A percentile compares a stretch with the other conserved stretches of the same genome.
Conservation (phyloP, 2,113 vertebrate genomes). For the Chaetura pelagica region DNA sequence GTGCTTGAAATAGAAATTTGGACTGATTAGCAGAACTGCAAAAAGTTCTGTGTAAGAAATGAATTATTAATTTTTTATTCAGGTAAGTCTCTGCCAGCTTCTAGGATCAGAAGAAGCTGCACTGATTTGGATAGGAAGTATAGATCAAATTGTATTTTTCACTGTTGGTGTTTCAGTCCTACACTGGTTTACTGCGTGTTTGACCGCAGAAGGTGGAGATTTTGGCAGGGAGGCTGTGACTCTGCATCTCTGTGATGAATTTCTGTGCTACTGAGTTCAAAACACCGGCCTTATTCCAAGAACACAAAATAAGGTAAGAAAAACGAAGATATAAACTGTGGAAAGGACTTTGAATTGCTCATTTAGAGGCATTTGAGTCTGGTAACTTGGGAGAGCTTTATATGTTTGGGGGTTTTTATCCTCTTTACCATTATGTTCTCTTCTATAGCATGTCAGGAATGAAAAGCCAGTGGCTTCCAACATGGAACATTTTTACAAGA, state of each 20-base stretch:
- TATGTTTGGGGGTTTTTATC: background rate
- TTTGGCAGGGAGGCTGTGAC: background rate
- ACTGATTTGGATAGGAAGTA: background rate
- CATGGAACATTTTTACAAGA: background rate
- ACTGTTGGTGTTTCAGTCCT: background rate
- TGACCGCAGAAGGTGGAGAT: background rate
- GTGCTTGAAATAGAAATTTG: conserved; percentile 25
- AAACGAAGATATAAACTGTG: background rate
- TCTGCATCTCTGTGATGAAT: background rate
- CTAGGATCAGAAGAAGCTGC: background rate
- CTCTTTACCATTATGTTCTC: background rate
- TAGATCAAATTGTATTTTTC: background rate
- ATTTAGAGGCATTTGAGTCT: background rate
- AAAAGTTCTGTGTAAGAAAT: background rate
- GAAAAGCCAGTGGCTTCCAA: background rate
- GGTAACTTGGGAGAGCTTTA: background rate
- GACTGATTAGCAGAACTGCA: conserved; percentile 1
- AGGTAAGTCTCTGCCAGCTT: background rate
- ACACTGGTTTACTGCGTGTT: background rate
- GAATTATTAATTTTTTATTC: background rate
- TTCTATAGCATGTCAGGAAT: background rate
- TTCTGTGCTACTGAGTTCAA: background rate
- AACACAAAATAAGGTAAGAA: background rate
- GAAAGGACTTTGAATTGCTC: background rate
- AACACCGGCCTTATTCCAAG: background rate